Conservation (phyloP, 2,113 vertebrate genomes). For the Ptychochromis oligacanthus region DNA sequence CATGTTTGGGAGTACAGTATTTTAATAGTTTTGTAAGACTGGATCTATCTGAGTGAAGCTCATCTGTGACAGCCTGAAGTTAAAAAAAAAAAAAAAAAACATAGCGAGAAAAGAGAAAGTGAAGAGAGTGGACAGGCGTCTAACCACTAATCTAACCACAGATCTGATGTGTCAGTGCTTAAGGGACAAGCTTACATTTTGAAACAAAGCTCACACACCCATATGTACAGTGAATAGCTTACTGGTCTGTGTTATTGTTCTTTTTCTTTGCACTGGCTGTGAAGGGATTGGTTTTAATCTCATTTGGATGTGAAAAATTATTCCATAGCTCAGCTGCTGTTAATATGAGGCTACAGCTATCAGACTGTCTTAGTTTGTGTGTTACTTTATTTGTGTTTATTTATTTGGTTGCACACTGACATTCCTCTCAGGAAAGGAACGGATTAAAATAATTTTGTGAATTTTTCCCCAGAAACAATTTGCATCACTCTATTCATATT, state of each 20-base stretch:
- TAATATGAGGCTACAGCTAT: too few species aligned
- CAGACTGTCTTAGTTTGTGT: too few species aligned
- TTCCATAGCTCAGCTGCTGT: background rate
- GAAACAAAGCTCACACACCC: background rate
- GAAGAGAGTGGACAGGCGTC: background rate
- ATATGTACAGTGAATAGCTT: background rate
- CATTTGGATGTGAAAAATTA: background rate
- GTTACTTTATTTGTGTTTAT: background rate
- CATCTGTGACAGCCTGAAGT: constrained; percentile 1
- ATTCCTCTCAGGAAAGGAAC: background rate
- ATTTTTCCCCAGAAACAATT: fast-evolving
- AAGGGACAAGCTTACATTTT: background rate
- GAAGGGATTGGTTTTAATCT: background rate
- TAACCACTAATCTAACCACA: constrained; percentile 3
- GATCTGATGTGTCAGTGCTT: background rate
- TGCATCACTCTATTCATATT: background rate
- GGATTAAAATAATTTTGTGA: background rate
- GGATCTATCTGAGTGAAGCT: background rate
- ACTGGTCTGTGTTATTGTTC: background rate
- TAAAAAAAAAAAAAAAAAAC: too few species aligned
- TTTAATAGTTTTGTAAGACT: background rate
- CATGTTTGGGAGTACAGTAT: background rate
- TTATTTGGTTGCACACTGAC: background rate
- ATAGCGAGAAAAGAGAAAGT: constrained; percentile 16
- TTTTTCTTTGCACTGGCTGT: background rate